These are phyloP conservation scores for Caracal caracal DNA, from an alignment of 2,113 vertebrate species.

Conservation along the genomic window DNA sequence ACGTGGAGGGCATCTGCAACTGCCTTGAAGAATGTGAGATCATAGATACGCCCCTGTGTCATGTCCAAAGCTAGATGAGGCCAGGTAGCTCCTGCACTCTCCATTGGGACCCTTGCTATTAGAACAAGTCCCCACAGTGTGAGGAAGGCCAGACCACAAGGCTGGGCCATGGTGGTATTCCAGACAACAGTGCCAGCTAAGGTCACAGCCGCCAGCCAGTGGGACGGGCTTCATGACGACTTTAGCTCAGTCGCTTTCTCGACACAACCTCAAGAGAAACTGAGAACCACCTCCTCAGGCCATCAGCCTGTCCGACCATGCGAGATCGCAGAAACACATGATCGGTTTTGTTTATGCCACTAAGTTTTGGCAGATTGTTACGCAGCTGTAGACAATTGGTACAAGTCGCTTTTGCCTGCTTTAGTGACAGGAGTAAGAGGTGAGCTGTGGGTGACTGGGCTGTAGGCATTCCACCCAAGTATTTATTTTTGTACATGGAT, in stretches of 20 bases:
- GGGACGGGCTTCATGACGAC: not conserved
- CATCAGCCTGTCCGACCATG: rapidly evolving
- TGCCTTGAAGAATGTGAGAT: not conserved
- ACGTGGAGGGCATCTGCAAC: too few relatives aligned
- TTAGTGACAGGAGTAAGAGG: not conserved
- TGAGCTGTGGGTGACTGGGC: too few relatives aligned
- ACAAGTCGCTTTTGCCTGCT: not conserved
- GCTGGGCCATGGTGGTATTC: rapidly evolving
- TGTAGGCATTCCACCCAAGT: not conserved
- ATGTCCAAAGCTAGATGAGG: too few relatives aligned
- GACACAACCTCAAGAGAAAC: rapidly evolving
- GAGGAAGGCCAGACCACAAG: not conserved
- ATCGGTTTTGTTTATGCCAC: not conserved
- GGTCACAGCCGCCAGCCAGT: not conserved
- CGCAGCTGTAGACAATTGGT: rapidly evolving
- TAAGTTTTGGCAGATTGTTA: too few relatives aligned
- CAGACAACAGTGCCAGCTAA: rapidly evolving
- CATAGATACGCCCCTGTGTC: not conserved
- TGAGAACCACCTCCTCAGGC: not conserved
- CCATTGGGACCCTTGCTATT: rapidly evolving
- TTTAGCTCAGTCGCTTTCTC: rapidly evolving
- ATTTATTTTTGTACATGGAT: not conserved
- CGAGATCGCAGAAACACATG: rapidly evolving
- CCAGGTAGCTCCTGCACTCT: rapidly evolving
- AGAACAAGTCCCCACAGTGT: rapidly evolving